A percentile compares a stretch with the other conserved stretches of the same genome.
phyloP scores from a whole-genome alignment of 2,113 vertebrate genomes.

The Cacatua alba region DNA sequence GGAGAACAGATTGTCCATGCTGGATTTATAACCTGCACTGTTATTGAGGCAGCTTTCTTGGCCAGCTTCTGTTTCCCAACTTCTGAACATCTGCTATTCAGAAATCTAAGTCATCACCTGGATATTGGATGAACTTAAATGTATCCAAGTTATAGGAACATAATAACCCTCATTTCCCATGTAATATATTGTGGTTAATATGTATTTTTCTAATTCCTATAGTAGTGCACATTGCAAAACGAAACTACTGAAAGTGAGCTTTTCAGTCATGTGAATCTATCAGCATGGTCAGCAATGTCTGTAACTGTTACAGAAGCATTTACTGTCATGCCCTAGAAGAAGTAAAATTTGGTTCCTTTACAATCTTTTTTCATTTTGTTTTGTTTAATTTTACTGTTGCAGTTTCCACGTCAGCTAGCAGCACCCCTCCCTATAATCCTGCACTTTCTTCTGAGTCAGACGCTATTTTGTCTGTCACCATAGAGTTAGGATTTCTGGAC shows the following conservation, averaged over 20 bases:
- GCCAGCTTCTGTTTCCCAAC: not conserved
- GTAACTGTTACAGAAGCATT: not conserved
- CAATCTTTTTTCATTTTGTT: not conserved
- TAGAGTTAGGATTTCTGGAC: not conserved
- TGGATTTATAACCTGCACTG: constrained; percentile 50
- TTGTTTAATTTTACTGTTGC: not conserved
- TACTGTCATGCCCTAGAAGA: not conserved
- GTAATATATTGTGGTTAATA: not conserved
- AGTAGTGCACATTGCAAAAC: not conserved
- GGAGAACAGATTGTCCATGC: constrained; percentile 50
- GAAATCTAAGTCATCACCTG: constrained; percentile 21
- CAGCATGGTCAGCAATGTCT: not conserved
- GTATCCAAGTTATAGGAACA: not conserved
- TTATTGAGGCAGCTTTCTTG: constrained; percentile 34
- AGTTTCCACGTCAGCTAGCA: not conserved
- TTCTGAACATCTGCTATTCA: constrained; percentile 45
- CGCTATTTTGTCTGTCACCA: not conserved
- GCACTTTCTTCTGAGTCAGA: not conserved
- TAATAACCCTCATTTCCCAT: not conserved
- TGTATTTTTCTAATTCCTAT: not conserved
- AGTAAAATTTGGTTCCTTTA: not conserved
- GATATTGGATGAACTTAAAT: not conserved
- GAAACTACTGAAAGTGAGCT: not conserved
- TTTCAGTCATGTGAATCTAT: not conserved
- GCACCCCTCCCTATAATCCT: not conserved